Conservation (phyloP, 2,888 invertebrate genomes). For the Drepanosiphum platanoidis region DNA sequence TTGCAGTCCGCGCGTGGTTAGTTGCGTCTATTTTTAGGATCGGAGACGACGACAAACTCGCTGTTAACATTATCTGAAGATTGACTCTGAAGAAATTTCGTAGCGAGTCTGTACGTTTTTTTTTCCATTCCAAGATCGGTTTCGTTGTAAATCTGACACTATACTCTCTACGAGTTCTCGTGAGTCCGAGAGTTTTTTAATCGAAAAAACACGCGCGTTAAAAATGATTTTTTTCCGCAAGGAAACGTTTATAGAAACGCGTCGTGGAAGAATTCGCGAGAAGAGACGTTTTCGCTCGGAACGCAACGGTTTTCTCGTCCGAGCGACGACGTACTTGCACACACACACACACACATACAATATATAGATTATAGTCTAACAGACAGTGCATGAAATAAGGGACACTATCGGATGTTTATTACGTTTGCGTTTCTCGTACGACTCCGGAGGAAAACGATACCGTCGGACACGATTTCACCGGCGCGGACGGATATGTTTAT, state of each 20-base stretch:
- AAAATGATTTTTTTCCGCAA: neutral
- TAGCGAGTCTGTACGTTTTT: no score
- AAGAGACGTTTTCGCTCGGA: neutral
- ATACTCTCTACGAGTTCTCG: no score
- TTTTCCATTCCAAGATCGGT: no score
- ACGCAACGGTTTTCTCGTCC: neutral
- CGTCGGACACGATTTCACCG: conserved; percentile 33
- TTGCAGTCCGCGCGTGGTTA: no score
- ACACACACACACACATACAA: no score
- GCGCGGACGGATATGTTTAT: conserved; percentile 46
- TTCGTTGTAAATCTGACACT: no score
- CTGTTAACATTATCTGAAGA: no score
- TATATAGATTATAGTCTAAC: no score
- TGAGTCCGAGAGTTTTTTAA: neutral
- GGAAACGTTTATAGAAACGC: neutral
- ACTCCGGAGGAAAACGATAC: neutral
- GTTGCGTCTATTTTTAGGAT: no score
- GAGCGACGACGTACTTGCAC: neutral
- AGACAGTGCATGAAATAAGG: neutral
- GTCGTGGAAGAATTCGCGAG: neutral
- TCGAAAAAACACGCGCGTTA: neutral
- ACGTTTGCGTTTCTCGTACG: neutral
- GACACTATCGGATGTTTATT: conserved; percentile 1
- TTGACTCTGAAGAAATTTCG: no score
- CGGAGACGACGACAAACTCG: no score